Evolutionary conservation across 92 coral and sea anemone species (phyloP), one percentile per base, ranked within the genome.

Genomic region (Meandrina meandrites): DNA sequence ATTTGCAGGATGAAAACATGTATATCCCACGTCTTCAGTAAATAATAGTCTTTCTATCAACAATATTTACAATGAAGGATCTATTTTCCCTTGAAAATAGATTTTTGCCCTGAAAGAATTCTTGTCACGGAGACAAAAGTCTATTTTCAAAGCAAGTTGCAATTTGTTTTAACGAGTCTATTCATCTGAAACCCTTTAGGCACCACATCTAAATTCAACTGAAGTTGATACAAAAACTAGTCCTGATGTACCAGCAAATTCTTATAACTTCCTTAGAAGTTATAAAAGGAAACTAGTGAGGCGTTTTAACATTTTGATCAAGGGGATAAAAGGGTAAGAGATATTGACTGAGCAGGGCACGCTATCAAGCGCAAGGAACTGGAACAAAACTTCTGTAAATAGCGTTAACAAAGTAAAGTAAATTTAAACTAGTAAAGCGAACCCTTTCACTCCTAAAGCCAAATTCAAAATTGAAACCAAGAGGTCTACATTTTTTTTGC

Each of bases 11-110:
- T 12, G 35, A 54, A 68, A 68, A 68, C 50, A 19, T 10, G 21
- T 73, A 37, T 73, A 17, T 54, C 22, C 1, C 14, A 58, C 40
- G 37, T 64, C n/a, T 16, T 24, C 70, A 22, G 24, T 75, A 68
- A 71, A 73, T 24, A 34, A 36, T 22, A 31, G 51, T 54, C 11
- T 30, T 83, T 72, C 79, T 73, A 62, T 53, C 71, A 54, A 83
- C 53, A 83, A 9, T 56, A 30, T 62, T 76, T 58, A 35, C 54
- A 66, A 36, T 37, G 50, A 9, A 30, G 21, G 21, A 16, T 34
- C 15, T 48, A 56, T 17, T 37, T 31, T 51, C 31, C 22, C 32
- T 34, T 22, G 30, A 70, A 45, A 64, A 31, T 48, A 18, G 57
- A 56, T 14, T 3, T 21, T 24, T 10, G 34, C 12, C 17, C 2